Evolutionary conservation across 1,140 invertebrate genomes (phyloP), one percentile per base, ranked within the genome.

Genomic region (Drosophila asahinai): DNA sequence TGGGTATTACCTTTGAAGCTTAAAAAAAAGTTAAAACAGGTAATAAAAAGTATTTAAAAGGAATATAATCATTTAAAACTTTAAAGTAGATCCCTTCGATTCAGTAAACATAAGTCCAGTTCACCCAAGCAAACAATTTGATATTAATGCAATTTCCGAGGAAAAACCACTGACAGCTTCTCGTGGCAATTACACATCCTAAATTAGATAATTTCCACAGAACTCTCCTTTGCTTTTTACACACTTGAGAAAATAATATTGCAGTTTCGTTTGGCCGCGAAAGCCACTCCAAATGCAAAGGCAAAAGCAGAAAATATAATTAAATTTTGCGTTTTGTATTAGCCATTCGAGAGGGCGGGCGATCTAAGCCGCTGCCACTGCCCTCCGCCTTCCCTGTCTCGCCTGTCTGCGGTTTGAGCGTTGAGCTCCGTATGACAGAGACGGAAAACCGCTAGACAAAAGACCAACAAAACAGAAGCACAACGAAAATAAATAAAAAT

Each of bases 281-380:
- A 22, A 65, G 30, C 64, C 58, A 78, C 71, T 74, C 47, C 45
- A 64, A 75, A 61, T 57, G 61, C 60, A 52, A 47, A 45, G 67
- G 64, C 49, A 77, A 17, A 65, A 58, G 62, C 52, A 25, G 52
- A 77, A 81, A 77, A 65, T 81, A 65, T 81, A 81, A 81, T 81
- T 81, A 81, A 81, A 81, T 81, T 81, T 81, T 71, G 65, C 40
- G 78, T 71, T 81, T 71, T 60, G 47, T 52, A 70, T 75, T 68
- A 59, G 68, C 36, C 45, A n/a, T 17, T 49, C 30, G 11, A 47
- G 19, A 54, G 43, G 22, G 30, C 45, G 22, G 30, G 38, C 22
- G 2, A 42, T n/a, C 59, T 57, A 45, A 62, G 42, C 52, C 54
- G 25, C 25, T 33, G 43, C 36, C 25, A 17, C 19, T 11, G 52